Evolutionary conservation across 2,888 invertebrate species (phyloP), one percentile per base, ranked within the genome.

Genomic region (Eilema caniola): DNA sequence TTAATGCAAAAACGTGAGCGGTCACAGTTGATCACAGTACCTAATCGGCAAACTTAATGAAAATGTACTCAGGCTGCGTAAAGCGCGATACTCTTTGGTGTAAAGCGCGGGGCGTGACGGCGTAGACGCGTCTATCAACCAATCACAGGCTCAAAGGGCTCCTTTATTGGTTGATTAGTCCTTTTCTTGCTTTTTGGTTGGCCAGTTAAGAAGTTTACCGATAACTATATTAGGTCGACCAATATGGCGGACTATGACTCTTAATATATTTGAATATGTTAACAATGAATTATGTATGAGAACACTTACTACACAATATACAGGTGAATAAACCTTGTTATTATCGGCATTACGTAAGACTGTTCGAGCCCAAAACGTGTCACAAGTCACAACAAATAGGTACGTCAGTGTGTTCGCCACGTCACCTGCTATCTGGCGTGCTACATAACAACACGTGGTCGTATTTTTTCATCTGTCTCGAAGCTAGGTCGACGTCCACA

Each of bases 381-480:
- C 66, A 47, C 23, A 69, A 70, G 53, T 53, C 53, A 53, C 53
- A 53, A 53, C 53, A 53, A 10, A 53, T 68, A 57, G 59, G 37
- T 31, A 31, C 23, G 59, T 67, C 61, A 16, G 11, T n/a, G 8
- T 7, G 7, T n/a, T 14, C 7, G 3, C 1, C 66, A 69, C 69
- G 84, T 91, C 90, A 92, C 72, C 90, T 90, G 60, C 66, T 66
- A 31, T 87, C 82, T 23, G 82, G 73, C 3, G 83, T 73, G 1
- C 78, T 83, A 69, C 83, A 78, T 31, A 85, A 74, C 60, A 91
- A 74, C 28, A 88, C 70, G 57, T 88, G 89, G 79, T 95, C 95
- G 82, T 88, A 94, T 73, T 93, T 93, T 87, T 92, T 93, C 92
- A 95, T 93, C 75, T 93, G 94, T n/a, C 85, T 83, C 0, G 92